These are phyloP conservation scores for Digitonthophagus gazella DNA, from an alignment of 2,888 invertebrate species.

Conservation along the genomic window DNA sequence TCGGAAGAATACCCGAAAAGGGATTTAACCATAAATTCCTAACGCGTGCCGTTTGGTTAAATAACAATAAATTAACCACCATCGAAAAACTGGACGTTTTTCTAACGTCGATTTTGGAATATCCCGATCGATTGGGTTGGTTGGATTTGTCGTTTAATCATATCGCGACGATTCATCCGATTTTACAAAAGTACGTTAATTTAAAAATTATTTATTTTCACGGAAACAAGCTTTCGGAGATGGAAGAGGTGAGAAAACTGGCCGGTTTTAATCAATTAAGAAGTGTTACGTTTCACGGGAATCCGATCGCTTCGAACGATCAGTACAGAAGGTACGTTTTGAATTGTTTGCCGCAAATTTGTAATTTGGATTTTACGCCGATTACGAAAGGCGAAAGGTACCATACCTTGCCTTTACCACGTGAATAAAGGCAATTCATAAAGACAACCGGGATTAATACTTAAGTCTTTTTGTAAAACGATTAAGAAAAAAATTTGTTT, in stretches of 20 bases:
- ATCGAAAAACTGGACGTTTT: slow-evolving; percentile 47
- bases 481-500: too few relatives aligned
- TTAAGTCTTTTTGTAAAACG: too few relatives aligned
- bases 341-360: slow-evolving; percentile 49
- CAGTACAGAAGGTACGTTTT: slow-evolving; percentile 50
- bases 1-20: slow-evolving; percentile 49
- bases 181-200: slow-evolving; percentile 36
- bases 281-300: slow-evolving; percentile 61
- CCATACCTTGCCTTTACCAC: slow-evolving; percentile 38
- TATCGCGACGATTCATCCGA: slow-evolving; percentile 46
- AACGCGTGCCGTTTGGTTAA: slow-evolving; percentile 54
- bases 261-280: slow-evolving; percentile 49
- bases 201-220: slow-evolving; percentile 62
- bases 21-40: slow-evolving; percentile 48
- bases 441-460: too few relatives aligned
- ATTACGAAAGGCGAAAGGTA: slow-evolving; percentile 42
- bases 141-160: slow-evolving; percentile 56
- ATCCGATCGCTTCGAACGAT: slow-evolving; percentile 54
- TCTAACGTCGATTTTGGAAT: slow-evolving; percentile 46
- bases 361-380: slow-evolving; percentile 47
- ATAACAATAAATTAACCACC: slow-evolving; percentile 52
- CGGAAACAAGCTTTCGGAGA: slow-evolving; percentile 57
- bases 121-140: slow-evolving; percentile 52
- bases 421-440: too few relatives aligned
- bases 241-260: slow-evolving; percentile 55